phyloP scores from a whole-genome alignment of 2,888 invertebrate species.

The Agapetus fuscipes region DNA sequence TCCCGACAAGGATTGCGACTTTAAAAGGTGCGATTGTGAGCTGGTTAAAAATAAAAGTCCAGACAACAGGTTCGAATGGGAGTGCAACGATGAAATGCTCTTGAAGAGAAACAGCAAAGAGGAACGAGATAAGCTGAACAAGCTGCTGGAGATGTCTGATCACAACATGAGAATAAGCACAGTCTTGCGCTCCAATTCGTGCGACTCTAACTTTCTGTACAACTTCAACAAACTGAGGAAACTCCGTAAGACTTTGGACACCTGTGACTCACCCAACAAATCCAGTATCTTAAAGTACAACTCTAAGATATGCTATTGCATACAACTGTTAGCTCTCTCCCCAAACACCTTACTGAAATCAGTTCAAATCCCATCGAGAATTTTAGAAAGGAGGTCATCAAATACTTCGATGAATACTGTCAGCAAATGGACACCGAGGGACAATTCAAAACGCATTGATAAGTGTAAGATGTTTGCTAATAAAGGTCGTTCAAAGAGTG shows the following conservation, averaged over 20 bases:
- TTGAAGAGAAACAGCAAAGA: constrained; percentile 7
- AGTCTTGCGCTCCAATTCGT: constrained; percentile 19
- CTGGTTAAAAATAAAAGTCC: constrained; percentile 10
- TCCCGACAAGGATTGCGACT: constrained; percentile 16
- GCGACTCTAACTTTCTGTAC: constrained; percentile 19
- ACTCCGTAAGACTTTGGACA: constrained; percentile 13
- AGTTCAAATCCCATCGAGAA: constrained; percentile 15
- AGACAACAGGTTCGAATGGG: constrained; percentile 7
- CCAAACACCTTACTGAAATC: constrained; percentile 18
- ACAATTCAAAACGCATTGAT: constrained; percentile 27
- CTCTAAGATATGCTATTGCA: constrained; percentile 20
- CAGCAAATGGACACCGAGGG: constrained; percentile 15
- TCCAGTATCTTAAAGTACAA: constrained; percentile 17
- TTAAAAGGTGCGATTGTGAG: constrained; percentile 18
- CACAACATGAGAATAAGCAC: constrained; percentile 19
- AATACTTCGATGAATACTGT: constrained; percentile 13
- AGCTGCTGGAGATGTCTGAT: constrained; percentile 9
- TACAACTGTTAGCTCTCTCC: constrained; percentile 18
- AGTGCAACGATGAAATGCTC: constrained; percentile 4
- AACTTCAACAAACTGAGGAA: constrained; percentile 19
- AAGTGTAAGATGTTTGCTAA: constrained; percentile 32
- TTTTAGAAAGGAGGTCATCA: constrained; percentile 13
- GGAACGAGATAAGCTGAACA: constrained; percentile 2
- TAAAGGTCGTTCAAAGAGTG: constrained; percentile 44
- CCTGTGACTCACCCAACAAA: constrained; percentile 4